These are phyloP conservation scores for Paguma larvata DNA, from an alignment of 2,797 vertebrate genomes.

Conservation along the genomic window DNA sequence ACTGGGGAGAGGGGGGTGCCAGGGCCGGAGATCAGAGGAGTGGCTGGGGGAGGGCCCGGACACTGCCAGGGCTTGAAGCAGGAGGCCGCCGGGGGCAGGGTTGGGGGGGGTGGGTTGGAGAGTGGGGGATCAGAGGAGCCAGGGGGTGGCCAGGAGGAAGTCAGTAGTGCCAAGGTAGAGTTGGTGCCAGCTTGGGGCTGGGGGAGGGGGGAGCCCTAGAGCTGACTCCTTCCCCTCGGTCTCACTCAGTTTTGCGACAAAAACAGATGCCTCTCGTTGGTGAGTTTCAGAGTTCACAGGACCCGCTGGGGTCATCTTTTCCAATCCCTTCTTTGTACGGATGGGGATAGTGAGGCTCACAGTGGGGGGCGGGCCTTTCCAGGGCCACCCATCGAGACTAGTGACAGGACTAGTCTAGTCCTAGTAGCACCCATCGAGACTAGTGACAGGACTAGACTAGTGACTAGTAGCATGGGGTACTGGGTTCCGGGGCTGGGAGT, in stretches of 20 bases:
- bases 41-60: constrained; percentile 54
- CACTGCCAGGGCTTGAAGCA: constrained; percentile 79
- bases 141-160: constrained; percentile 69
- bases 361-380: not conserved
- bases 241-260: constrained; percentile 1
- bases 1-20: constrained; percentile 79
- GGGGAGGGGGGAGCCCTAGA: not conserved
- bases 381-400: not conserved
- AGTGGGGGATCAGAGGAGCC: constrained; percentile 21
- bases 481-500: not conserved
- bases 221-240: not conserved
- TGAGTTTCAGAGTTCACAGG: not conserved
- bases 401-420: not conserved
- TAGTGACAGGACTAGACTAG: not conserved
- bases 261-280: not conserved
- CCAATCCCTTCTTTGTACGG: not conserved
- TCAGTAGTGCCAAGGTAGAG: constrained; percentile 63
- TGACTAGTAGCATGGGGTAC: not conserved
- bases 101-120: not conserved
- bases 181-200: constrained; percentile 52
- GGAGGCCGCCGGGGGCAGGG: constrained; percentile 52
- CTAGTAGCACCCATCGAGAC: not conserved
- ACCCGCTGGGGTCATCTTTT: not conserved
- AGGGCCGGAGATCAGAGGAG: constrained; percentile 80
- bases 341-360: not conserved